Evolutionary conservation across 2,888 invertebrate genomes (phyloP).

Genomic region (Panzeria rudis): DNA sequence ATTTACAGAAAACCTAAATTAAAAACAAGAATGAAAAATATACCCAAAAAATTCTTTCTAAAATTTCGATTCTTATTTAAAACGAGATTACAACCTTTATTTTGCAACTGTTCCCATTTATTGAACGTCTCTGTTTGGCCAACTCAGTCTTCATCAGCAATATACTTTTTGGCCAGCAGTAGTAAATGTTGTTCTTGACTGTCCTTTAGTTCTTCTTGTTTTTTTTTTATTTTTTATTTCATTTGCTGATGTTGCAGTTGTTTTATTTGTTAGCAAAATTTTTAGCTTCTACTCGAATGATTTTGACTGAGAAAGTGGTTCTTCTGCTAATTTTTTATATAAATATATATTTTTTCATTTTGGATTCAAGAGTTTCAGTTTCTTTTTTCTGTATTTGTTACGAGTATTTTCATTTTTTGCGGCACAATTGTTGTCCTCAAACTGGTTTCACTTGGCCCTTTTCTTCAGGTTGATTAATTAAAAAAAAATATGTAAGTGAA

Average conservation of each 20-base stretch:
- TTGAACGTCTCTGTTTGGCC: conserved; percentile 40
- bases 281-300: conserved; percentile 65
- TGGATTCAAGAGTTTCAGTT: conserved; percentile 57
- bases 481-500: conserved; percentile 61
- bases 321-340: conserved; percentile 45
- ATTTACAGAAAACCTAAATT: too few species aligned
- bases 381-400: conserved; percentile 32
- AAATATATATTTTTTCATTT: conserved; percentile 1
- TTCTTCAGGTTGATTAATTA: conserved; percentile 68
- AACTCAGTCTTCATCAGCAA: conserved; percentile 40
- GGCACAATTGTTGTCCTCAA: conserved; percentile 43
- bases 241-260: conserved; percentile 35
- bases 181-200: conserved; percentile 66
- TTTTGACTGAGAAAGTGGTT: conserved; percentile 73
- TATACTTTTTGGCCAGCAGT: conserved; percentile 52
- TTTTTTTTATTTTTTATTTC: conserved; percentile 10
- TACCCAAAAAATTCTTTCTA: too few species aligned
- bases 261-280: conserved; percentile 38
- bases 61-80: too few species aligned
- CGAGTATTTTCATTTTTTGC: conserved; percentile 3
- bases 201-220: conserved; percentile 39
- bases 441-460: conserved; percentile 69
- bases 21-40: too few species aligned
- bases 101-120: background rate
- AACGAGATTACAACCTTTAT: too few species aligned